Evolutionary conservation across 2,113 vertebrate genomes (phyloP), one percentile per base, ranked within the genome.

Genomic region (Zapus hudsonius): DNA sequence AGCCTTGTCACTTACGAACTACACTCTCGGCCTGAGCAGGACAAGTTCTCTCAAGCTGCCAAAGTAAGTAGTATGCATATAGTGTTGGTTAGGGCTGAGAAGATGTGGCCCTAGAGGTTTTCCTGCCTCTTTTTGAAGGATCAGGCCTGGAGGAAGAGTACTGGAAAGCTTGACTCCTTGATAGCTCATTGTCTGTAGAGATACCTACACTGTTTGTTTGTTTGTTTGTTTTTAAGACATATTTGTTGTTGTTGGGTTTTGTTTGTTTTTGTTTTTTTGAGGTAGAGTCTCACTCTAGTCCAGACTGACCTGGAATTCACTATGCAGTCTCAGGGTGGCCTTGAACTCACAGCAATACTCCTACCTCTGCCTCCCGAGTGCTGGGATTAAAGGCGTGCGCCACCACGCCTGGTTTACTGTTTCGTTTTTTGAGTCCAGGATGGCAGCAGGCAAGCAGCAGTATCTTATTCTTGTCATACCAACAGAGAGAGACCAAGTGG

Each of bases 21-120:
- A 9, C 99, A 99, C 97, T 99, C 99, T 96, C 97, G 99, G 76
- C 99, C 99, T 0, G 99, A 99, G 97, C 99, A 99, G 96, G 99
- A 99, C 91, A 99, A 98, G 94, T 99, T 99, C 97, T 98, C 98
- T 6, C 98, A 99, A 89, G 97, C 98, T 23, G 98, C 99, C 96
- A 99, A 99, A 98, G 99, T 99, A 96, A 80, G 94, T 67, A 1
- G 38, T 59, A 11, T 47, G 17, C 25, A 2, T 75, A 12, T 44
- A 27, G 25, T 40, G 1, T 38, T 40, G 57, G 19, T 38, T 72
- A 47, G 44, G 40, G 57, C 15, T 13, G 27, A 73, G 52, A 20
- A 73, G 55, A 13, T 1, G 0, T 69, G 42, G 55, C 25, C 74
- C 70, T 55, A 5, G 33, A 63, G 55, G 87, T 59, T 85, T 76